These are phyloP conservation scores for Hypolimnas misippus DNA, from an alignment of 2,888 invertebrate species.

Conservation along the genomic window DNA sequence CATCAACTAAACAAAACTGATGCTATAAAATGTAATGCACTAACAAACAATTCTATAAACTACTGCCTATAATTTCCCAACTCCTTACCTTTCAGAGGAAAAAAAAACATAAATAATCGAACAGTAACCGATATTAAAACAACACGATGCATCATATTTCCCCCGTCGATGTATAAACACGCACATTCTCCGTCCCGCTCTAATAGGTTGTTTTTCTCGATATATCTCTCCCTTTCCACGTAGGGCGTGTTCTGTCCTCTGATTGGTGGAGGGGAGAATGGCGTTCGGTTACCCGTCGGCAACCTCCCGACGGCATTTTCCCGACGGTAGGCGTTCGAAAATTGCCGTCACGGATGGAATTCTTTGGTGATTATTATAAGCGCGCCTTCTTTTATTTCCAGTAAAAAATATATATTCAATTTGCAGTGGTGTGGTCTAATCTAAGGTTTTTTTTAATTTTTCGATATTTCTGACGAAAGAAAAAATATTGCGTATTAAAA, in stretches of 20 bases:
- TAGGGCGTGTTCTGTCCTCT: slow-evolving; percentile 72
- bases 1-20: slow-evolving; percentile 14
- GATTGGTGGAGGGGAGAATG: slow-evolving; percentile 78
- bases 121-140: slow-evolving; percentile 79
- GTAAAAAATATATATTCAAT: slow-evolving; percentile 9
- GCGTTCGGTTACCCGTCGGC: slow-evolving; percentile 61
- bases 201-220: slow-evolving; percentile 57
- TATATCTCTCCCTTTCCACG: slow-evolving; percentile 53
- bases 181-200: slow-evolving; percentile 61
- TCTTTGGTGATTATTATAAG: slow-evolving; percentile 40
- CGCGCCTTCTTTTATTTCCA: slow-evolving; percentile 23
- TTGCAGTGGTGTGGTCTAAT: too few relatives aligned
- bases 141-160: slow-evolving; percentile 82
- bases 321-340: slow-evolving; percentile 74
- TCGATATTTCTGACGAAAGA: too few relatives aligned
- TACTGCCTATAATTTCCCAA: slow-evolving; percentile 38
- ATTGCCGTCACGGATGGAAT: slow-evolving; percentile 50
- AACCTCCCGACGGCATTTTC: slow-evolving; percentile 78
- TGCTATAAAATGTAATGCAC: slow-evolving; percentile 28
- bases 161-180: slow-evolving; percentile 71
- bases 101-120: slow-evolving; percentile 73
- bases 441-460: too few relatives aligned
- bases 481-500: too few relatives aligned
- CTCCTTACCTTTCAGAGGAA: slow-evolving; percentile 68
- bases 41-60: slow-evolving; percentile 30